These are phyloP conservation scores for Ceryle rudis DNA, from an alignment of 2,797 vertebrate genomes.

Conservation along the genomic window DNA sequence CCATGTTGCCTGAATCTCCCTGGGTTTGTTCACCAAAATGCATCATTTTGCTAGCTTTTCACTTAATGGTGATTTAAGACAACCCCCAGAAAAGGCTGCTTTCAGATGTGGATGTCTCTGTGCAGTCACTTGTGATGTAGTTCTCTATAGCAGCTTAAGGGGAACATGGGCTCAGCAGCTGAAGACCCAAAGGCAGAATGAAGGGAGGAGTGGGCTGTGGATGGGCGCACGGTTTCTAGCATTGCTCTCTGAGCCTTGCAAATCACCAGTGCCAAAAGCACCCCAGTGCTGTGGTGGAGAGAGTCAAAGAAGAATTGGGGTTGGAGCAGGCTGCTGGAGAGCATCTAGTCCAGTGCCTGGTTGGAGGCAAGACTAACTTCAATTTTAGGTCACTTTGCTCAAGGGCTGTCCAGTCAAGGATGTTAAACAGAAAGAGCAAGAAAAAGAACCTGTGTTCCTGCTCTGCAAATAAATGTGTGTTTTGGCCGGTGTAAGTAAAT, in stretches of 20 bases:
- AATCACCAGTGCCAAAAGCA: background rate
- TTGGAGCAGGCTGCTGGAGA: background rate
- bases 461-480: background rate
- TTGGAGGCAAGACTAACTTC: background rate
- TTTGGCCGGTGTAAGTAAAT: background rate
- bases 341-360: background rate
- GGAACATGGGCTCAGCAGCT: background rate
- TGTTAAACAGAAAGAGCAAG: background rate
- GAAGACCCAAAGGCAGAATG: background rate
- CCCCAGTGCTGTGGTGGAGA: rapidly evolving
- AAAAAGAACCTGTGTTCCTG: slow-evolving; percentile 8
- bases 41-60: background rate
- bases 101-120: background rate
- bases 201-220: background rate
- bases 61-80: background rate
- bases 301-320: background rate
- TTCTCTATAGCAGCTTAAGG: background rate
- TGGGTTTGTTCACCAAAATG: background rate
- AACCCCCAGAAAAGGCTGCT: background rate
- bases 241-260: background rate
- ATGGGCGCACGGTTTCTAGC: background rate
- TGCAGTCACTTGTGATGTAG: background rate
- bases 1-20: background rate
- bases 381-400: slow-evolving; percentile 32
- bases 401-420: background rate